Evolutionary conservation across 2,888 invertebrate genomes (phyloP).

Genomic region (Lepeophtheirus nordmannii): DNA sequence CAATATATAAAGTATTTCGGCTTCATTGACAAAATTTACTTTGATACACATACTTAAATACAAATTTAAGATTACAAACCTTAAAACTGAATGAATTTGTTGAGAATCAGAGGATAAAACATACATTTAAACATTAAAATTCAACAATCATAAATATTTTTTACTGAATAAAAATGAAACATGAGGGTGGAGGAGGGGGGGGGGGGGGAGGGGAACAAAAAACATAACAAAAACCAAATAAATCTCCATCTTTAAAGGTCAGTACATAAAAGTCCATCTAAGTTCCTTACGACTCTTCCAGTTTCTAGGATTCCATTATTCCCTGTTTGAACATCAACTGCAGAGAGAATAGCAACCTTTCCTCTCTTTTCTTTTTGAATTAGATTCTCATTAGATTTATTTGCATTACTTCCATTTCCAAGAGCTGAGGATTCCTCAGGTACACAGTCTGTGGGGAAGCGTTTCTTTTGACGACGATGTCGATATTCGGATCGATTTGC

Average conservation of each 20-base stretch:
- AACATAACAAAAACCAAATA: too few species aligned
- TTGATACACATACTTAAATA: too few species aligned
- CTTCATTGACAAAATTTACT: too few species aligned
- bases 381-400: conserved; percentile 6
- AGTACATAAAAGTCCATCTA: conserved; percentile 12
- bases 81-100: too few species aligned
- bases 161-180: too few species aligned
- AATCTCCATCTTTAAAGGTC: conserved; percentile 1
- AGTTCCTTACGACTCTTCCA: background rate
- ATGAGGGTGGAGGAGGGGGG: too few species aligned
- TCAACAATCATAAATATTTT: too few species aligned
- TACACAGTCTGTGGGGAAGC: background rate
- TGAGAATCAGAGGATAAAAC: too few species aligned
- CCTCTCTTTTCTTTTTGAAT: background rate
- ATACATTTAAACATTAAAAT: too few species aligned
- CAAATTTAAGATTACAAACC: too few species aligned
- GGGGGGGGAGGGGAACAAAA: too few species aligned
- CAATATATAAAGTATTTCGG: too few species aligned
- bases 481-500: background rate
- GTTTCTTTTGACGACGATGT: background rate
- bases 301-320: background rate
- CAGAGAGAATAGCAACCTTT: background rate
- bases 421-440: background rate
- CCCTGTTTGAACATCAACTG: background rate
- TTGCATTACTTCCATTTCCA: background rate